A percentile compares a stretch with the other conserved stretches of the same genome.
Evolutionary conservation across 1,140 invertebrate species (phyloP).

Genomic region (Drosophila pruinosa): DNA sequence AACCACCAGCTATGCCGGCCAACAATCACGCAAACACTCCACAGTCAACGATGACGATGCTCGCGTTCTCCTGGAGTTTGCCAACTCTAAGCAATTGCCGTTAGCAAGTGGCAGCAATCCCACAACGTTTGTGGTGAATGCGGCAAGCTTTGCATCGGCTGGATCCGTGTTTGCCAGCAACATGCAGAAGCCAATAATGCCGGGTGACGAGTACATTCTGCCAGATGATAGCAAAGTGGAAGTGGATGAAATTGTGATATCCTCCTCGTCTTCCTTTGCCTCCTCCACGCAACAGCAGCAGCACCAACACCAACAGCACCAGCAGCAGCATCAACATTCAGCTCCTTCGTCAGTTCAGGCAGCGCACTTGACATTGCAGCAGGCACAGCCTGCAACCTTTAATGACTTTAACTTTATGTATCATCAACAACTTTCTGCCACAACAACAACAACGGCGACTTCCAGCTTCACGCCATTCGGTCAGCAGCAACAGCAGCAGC

Average conservation of each 20-base stretch:
- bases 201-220: conserved; percentile 71
- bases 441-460: conserved; percentile 19
- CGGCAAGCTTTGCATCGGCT: conserved; percentile 67
- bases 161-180: conserved; percentile 69
- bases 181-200: conserved; percentile 10
- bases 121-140: conserved; percentile 68
- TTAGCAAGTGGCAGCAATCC: conserved; percentile 27
- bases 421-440: conserved; percentile 42
- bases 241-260: conserved; percentile 77
- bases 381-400: conserved; percentile 19
- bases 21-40: conserved; percentile 56
- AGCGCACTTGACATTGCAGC: conserved; percentile 25
- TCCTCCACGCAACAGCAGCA: conserved; percentile 37
- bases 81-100: conserved; percentile 68
- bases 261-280: conserved; percentile 73
- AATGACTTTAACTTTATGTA: conserved; percentile 71
- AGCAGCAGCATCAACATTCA: background rate
- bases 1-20: conserved; percentile 37
- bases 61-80: conserved; percentile 71
- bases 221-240: conserved; percentile 65
- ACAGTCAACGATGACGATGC: conserved; percentile 70
- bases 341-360: background rate
- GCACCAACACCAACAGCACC: conserved; percentile 22
- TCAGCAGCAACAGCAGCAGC: conserved; percentile 51
- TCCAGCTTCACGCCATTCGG: conserved; percentile 51